Evolutionary conservation across 2,888 invertebrate genomes (phyloP).

Genomic region (Panzeria rudis): DNA sequence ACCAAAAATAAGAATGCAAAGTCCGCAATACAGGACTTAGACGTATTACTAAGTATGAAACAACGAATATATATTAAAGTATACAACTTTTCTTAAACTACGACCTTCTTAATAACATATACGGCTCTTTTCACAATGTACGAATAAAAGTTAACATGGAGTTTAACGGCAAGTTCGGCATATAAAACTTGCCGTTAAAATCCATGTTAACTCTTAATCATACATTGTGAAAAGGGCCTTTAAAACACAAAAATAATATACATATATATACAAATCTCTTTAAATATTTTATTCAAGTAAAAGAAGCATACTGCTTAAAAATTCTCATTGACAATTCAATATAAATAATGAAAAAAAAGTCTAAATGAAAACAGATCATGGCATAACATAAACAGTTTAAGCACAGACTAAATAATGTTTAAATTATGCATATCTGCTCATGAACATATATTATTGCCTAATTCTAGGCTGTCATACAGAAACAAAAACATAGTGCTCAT

Average conservation of each 20-base stretch:
- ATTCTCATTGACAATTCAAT: background rate
- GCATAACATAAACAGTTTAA: slow-evolving; percentile 22
- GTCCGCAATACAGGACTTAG: too few relatives aligned
- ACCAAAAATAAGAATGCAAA: too few relatives aligned
- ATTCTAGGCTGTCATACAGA: slow-evolving; percentile 41
- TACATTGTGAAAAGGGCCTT: too few relatives aligned
- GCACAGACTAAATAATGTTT: background rate
- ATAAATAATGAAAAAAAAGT: background rate
- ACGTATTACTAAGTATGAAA: too few relatives aligned
- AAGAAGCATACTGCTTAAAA: background rate
- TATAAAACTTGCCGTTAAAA: too few relatives aligned
- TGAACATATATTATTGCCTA: slow-evolving; percentile 45
- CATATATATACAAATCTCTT: background rate
- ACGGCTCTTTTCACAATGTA: too few relatives aligned
- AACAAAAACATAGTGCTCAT: slow-evolving; percentile 14
- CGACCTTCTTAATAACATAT: too few relatives aligned
- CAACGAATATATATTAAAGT: too few relatives aligned
- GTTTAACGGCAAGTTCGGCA: too few relatives aligned
- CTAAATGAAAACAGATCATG: background rate
- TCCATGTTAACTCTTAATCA: too few relatives aligned
- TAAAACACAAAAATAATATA: background rate
- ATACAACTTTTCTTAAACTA: too few relatives aligned
- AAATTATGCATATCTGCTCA: background rate
- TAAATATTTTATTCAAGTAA: background rate
- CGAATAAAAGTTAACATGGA: too few relatives aligned